Conservation (phyloP, 2,797 vertebrate genomes). For the Pempheris klunzingeri region DNA sequence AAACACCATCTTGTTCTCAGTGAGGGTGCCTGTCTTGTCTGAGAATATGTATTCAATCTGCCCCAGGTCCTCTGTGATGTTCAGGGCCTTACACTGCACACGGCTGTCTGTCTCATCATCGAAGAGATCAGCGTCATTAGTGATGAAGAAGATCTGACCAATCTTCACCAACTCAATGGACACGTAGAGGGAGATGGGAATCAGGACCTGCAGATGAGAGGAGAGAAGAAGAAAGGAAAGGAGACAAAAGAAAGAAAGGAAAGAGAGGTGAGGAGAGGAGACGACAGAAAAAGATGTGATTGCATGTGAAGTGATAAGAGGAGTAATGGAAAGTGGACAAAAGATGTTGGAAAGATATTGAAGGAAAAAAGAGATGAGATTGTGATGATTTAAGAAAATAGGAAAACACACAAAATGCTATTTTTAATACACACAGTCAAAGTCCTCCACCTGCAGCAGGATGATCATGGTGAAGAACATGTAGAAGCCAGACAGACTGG, state of each 20-base stretch:
- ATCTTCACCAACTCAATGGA: constrained; percentile 96
- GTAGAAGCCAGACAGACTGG: constrained; percentile 88
- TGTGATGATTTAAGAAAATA: not conserved
- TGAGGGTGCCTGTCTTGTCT: constrained; percentile 97
- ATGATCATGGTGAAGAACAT: constrained; percentile 98
- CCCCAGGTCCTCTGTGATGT: constrained; percentile 96
- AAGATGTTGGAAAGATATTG: not conserved
- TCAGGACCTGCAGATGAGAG: constrained; percentile 87
- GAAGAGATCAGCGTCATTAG: constrained; percentile 92
- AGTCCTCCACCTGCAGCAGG: constrained; percentile 90
- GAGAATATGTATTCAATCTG: constrained; percentile 97
- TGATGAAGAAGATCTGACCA: constrained; percentile 93
- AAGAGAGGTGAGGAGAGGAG: not conserved
- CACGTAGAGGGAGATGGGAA: constrained; percentile 95
- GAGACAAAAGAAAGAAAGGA: not conserved
- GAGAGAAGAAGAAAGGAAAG: not conserved
- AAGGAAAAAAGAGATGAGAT: not conserved
- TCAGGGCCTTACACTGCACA: constrained; percentile 93
- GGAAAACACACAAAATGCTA: not conserved
- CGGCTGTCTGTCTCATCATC: constrained; percentile 88
- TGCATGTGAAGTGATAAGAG: not conserved
- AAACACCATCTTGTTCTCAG: constrained; percentile 99
- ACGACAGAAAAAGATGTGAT: not conserved
- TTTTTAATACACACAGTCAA: not conserved
- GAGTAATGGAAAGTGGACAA: not conserved